Conservation (phyloP, 1,140 invertebrate species). For the Lepidostoma basale region DNA sequence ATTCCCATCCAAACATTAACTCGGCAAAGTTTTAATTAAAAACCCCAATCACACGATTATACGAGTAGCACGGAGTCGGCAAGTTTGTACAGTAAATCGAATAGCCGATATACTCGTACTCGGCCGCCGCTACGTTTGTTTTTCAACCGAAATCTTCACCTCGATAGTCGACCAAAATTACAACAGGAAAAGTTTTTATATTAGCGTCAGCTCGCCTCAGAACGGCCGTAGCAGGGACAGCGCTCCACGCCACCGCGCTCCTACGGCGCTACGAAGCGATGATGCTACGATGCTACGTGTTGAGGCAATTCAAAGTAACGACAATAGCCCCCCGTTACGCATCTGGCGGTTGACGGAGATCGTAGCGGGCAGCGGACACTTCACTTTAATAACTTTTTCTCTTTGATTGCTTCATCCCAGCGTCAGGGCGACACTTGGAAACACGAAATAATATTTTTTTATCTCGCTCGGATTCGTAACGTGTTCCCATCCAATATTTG, state of each 20-base stretch:
- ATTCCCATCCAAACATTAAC: constrained; percentile 25
- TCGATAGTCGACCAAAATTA: constrained; percentile 44
- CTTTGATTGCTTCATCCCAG: constrained; percentile 44
- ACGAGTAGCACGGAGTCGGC: constrained; percentile 18
- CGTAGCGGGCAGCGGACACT: constrained; percentile 30
- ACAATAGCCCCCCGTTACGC: constrained; percentile 39
- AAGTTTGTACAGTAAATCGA: constrained; percentile 26
- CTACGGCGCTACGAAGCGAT: constrained; percentile 15
- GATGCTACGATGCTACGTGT: constrained; percentile 22
- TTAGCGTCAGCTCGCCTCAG: constrained; percentile 43
- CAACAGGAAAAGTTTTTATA: constrained; percentile 46
- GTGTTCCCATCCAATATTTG: too few species aligned
- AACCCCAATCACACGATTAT: constrained; percentile 26
- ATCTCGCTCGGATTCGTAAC: background rate
- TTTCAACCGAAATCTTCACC: constrained; percentile 38
- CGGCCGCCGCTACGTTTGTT: constrained; percentile 14
- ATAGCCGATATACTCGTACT: constrained; percentile 24
- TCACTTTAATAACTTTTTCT: constrained; percentile 45
- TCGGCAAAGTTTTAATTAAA: constrained; percentile 24
- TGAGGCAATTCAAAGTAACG: constrained; percentile 45
- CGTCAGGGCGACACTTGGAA: constrained; percentile 7
- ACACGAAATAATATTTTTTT: constrained; percentile 19
- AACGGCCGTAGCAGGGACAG: constrained; percentile 34
- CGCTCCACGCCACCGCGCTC: background rate
- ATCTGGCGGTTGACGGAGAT: constrained; percentile 42